A percentile compares a stretch with the other conserved stretches of the same genome.
These are phyloP conservation scores for Conomelus anceps DNA, from an alignment of 2,888 invertebrate species.

Conservation along the genomic window DNA sequence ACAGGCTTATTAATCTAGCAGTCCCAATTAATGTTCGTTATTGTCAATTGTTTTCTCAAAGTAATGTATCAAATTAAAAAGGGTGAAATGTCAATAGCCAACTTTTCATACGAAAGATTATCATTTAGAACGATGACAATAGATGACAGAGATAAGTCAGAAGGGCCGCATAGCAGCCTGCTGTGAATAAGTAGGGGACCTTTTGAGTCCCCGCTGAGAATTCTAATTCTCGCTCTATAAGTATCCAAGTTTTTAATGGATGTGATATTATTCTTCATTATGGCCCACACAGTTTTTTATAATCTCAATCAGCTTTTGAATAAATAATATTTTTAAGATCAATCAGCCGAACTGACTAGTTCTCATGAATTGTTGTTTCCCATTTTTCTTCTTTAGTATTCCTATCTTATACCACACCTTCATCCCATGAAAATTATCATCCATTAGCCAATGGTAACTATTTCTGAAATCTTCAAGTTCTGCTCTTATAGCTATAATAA, in stretches of 20 bases:
- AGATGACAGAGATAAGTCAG: background rate
- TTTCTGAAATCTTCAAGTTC: too few species aligned
- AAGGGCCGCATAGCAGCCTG: background rate
- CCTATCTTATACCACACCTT: background rate
- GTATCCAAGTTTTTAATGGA: background rate
- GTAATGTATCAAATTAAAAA: background rate
- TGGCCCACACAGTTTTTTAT: background rate
- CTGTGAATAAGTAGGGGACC: background rate
- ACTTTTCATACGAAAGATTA: background rate
- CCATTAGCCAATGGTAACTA: too few species aligned
- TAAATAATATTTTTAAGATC: background rate
- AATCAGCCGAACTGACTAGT: background rate
- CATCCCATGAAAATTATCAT: too few species aligned
- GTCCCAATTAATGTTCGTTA: background rate
- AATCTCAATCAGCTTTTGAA: background rate
- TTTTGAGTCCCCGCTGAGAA: background rate
- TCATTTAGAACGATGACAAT: background rate
- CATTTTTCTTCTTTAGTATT: background rate
- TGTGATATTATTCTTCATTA: background rate
- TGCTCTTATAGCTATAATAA: too few species aligned
- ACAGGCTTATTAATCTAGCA: too few species aligned
- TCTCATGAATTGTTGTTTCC: too few species aligned
- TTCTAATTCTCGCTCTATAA: background rate
- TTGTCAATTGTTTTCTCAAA: background rate
- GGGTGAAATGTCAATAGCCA: background rate